Percentiles rank a stretch among this genome's conserved stretches.
phyloP scores from a whole-genome alignment of 2,888 invertebrate genomes.

The Drosophila maculinotata region DNA sequence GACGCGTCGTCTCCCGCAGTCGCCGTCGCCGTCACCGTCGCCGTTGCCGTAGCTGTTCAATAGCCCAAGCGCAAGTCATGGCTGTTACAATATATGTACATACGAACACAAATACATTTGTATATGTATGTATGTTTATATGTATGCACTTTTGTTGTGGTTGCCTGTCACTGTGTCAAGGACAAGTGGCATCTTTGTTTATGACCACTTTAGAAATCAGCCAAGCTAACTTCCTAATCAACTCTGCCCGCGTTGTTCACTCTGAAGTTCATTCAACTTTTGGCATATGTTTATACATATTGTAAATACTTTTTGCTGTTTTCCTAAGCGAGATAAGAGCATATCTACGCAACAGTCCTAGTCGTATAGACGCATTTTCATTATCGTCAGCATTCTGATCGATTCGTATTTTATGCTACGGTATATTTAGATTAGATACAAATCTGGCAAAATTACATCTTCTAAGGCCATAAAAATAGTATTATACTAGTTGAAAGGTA shows the following conservation, averaged over 20 bases:
- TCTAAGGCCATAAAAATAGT: neutral
- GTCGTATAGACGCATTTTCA: slow-evolving; percentile 28
- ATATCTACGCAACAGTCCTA: slow-evolving; percentile 8
- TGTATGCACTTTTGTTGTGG: slow-evolving; percentile 37
- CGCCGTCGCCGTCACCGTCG: slow-evolving; percentile 11
- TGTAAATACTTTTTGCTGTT: neutral
- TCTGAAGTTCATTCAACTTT: slow-evolving; percentile 59
- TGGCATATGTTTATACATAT: slow-evolving; percentile 8
- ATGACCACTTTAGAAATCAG: slow-evolving; percentile 63
- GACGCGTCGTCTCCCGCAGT: slow-evolving; percentile 48
- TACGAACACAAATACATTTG: neutral
- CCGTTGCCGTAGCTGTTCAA: slow-evolving; percentile 27
- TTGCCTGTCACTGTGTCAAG: slow-evolving; percentile 74
- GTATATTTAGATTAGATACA: slow-evolving; percentile 15
- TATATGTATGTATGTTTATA: slow-evolving; percentile 2
- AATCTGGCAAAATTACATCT: neutral
- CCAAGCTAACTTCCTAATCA: slow-evolving; percentile 63
- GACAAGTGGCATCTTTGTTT: slow-evolving; percentile 76
- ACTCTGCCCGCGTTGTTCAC: slow-evolving; percentile 27
- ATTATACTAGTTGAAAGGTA: no score
- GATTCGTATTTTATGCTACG: slow-evolving; percentile 13
- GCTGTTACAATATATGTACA: slow-evolving; percentile 41
- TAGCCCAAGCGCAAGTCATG: slow-evolving; percentile 72
- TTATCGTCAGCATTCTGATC: slow-evolving; percentile 11
- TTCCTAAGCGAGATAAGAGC: slow-evolving; percentile 22